Base-by-base conservation (phyloP, 2,888 invertebrate species). In the Priocnemis perturbator region DNA sequence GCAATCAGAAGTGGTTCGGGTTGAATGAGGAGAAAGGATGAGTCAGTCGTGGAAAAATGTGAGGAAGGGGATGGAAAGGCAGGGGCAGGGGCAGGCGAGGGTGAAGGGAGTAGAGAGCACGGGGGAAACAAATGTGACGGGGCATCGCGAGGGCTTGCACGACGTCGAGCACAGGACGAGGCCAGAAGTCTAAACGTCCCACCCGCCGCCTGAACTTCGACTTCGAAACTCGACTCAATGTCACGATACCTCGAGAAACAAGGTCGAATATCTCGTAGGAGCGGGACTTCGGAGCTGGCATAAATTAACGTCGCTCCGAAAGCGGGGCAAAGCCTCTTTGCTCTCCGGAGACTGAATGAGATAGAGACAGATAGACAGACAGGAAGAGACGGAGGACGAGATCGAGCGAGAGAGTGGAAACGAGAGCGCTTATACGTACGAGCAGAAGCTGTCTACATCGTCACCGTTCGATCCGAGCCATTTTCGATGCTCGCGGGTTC, bases 341-440 rank as follows among this genome's bases (percentile, higher is more conserved):
- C 53, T 23, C 23, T 20, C 20, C 17, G 50, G 50, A 19, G 50
- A 20, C n/a, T 9, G 37, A 37, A 37, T 9, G 14, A 11, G 37
- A 56, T 30, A 56, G 37, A 26, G 30, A n/a, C 45, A 14, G 9
- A 44, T 37, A 19, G 37, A 52, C 37, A 53, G 59, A 45, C 48
- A 44, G 5, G 48, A 14, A 37, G 37, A 23, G 30, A 17, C 45
- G 26, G 67, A 21, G 55, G 53, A 15, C 48, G 64, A 9, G 15
- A 20, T 56, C 20, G 37, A 60, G 53, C 7, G 44, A 21, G 59
- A 65, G 60, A 47, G 48, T 55, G 37, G 60, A 69, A 67, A 69
- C 5, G 50, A 50, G 17, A 50, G 9, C 17, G 50, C 50, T 20
- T 50, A 17, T 17, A n/a, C 17, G 14, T 50, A 20, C 50, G 50